phyloP scores from a whole-genome alignment of 1,140 invertebrate species.

The Sitobion miscanthi region DNA sequence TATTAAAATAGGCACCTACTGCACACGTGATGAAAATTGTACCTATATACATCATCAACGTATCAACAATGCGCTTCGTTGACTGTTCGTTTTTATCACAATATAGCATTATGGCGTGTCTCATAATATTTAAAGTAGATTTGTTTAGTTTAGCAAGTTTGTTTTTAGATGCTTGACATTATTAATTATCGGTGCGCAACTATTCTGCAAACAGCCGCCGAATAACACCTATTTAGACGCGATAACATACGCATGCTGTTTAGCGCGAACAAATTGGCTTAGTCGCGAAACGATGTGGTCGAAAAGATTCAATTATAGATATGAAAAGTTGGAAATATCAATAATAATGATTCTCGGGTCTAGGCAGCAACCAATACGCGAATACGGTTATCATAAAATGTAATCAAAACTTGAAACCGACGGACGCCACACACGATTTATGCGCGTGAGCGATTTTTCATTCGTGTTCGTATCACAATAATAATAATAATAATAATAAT shows the following conservation, averaged over 20 bases:
- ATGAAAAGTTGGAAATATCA: constrained; percentile 25
- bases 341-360: not conserved
- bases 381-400: not conserved
- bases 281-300: not conserved
- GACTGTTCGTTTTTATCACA: not conserved
- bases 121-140: not conserved
- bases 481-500: not conserved
- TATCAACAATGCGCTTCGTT: not conserved
- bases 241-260: not conserved
- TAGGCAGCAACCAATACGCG: not conserved
- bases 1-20: not conserved
- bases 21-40: not conserved
- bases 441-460: not conserved
- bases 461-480: not conserved
- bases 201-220: not conserved
- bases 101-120: not conserved
- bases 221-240: not conserved
- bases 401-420: constrained; percentile 9
- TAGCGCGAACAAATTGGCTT: not conserved
- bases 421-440: not conserved
- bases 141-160: not conserved
- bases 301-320: constrained; percentile 46
- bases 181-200: not conserved
- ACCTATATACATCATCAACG: not conserved
- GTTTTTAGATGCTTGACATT: not conserved